Evolutionary conservation across 2,888 invertebrate species (phyloP), one percentile per base, ranked within the genome.

Genomic region (Chymomyza procnemis): DNA sequence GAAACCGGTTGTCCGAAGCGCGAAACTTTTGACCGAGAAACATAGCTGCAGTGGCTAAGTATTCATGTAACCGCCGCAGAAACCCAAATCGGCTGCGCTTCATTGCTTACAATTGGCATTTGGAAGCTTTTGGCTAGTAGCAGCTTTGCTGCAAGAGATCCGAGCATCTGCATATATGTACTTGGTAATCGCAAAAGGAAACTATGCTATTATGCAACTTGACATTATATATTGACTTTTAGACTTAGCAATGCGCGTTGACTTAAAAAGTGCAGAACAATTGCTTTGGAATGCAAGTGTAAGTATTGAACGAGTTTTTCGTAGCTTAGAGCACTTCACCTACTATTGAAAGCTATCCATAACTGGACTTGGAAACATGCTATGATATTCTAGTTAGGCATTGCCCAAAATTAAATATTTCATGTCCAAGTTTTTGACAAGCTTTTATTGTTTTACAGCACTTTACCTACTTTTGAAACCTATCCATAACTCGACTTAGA

Each of bases 1-100:
- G 21, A 67, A 81, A 81, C 81, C 87, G 81, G 81, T 81, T 80
- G 61, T 57, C 62, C 60, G 26, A 14, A 52, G 50, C 46, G 55
- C 64, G 41, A 82, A 70, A 59, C 69, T 57, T 57, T 61, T 82
- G 80, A 71, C 78, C 72, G 69, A 64, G 67, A 70, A 65, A 61
- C 71, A 58, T 60, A 73, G 66, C 67, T 69, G 66, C 55, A 26
- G 46, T 3, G 22, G 14, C 3, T 34, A 50, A 58, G 58, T 19
- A 59, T 21, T 41, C 34, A 60, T 41, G 30, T 46, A 54, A 52
- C 55, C 59, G 54, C 30, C 48, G 58, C 58, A 64, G 30, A 61
- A 52, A 30, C 64, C 50, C 58, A 26, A 26, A 48, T 9, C 8
- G 26, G 5, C 46, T 41, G 34, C 64, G 74, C 80, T 76, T 78